phyloP scores from a whole-genome alignment of 2,797 vertebrate genomes.

The Ceyx erithaca region DNA sequence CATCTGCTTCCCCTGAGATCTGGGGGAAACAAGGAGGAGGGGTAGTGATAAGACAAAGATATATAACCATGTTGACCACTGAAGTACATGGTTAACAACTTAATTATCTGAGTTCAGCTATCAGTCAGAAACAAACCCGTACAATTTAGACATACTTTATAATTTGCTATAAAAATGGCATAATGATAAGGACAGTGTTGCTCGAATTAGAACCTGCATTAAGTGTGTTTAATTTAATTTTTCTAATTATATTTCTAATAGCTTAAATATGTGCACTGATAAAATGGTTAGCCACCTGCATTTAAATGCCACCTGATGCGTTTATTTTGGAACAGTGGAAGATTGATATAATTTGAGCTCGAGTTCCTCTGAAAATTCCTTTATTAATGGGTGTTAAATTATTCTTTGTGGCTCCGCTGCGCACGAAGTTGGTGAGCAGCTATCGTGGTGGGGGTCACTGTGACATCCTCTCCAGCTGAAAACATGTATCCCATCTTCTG shows the following conservation, averaged over 20 bases:
- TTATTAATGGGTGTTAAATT: conserved; percentile 73
- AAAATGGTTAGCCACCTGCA: conserved; percentile 79
- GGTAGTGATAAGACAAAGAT: conserved; percentile 75
- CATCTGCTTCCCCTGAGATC: conserved; percentile 77
- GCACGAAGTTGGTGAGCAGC: background rate
- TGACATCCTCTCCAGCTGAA: background rate
- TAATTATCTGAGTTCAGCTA: conserved; percentile 82
- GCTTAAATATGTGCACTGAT: conserved; percentile 78
- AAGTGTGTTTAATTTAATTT: conserved; percentile 82
- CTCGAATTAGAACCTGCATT: conserved; percentile 72
- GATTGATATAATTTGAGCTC: conserved; percentile 77
- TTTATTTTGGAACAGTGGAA: conserved; percentile 81
- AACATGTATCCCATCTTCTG: background rate
- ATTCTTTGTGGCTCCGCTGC: conserved; percentile 52
- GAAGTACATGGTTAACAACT: conserved; percentile 82
- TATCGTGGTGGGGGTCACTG: background rate
- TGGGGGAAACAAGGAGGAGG: conserved; percentile 76
- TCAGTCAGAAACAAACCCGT: conserved; percentile 76
- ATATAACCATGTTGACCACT: conserved; percentile 79
- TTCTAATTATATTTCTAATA: conserved; percentile 85
- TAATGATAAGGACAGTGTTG: conserved; percentile 72
- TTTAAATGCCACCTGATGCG: conserved; percentile 82
- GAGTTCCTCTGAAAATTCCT: conserved; percentile 68
- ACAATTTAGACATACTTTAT: conserved; percentile 69
- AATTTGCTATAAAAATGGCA: conserved; percentile 77